phyloP scores from a whole-genome alignment of 1,140 invertebrate genomes.

The Holotrichia oblita region DNA sequence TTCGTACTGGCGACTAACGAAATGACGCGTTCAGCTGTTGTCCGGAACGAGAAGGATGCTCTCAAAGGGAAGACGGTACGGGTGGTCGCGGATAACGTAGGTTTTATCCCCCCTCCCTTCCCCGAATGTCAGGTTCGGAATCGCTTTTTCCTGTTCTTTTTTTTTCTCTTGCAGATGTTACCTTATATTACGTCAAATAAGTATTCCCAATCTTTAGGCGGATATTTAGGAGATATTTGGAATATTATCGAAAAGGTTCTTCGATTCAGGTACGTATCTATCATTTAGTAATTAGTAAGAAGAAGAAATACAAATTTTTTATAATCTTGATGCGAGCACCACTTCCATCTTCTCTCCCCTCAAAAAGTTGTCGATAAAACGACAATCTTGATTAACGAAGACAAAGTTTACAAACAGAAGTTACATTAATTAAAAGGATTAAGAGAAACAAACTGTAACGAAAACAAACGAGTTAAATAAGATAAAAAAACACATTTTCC shows the following conservation, averaged over 20 bases:
- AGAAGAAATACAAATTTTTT: too few species aligned
- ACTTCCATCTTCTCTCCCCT: too few species aligned
- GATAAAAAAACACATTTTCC: too few species aligned
- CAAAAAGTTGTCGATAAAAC: too few species aligned
- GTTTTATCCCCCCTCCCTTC: background rate
- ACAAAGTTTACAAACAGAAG: too few species aligned
- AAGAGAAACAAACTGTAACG: too few species aligned
- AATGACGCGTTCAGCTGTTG: background rate
- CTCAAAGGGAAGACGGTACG: slow-evolving; percentile 46
- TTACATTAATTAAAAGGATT: too few species aligned
- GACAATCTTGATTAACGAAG: too few species aligned
- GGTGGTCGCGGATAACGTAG: slow-evolving; percentile 51
- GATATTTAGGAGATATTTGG: slow-evolving; percentile 55
- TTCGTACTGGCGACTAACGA: slow-evolving; percentile 47
- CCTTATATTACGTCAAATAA: slow-evolving; percentile 49
- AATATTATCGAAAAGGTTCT: slow-evolving; percentile 48
- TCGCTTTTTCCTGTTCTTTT: background rate
- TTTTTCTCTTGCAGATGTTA: slow-evolving; percentile 49
- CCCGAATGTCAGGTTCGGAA: too few species aligned
- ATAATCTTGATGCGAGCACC: too few species aligned
- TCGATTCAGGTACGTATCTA: slow-evolving; percentile 51
- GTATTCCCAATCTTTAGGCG: slow-evolving; percentile 46
- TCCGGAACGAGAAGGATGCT: slow-evolving; percentile 40
- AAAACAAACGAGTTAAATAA: too few species aligned
- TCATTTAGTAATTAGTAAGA: too few species aligned